Conservation (phyloP, 1,140 invertebrate species). For the Ectropis grisescens region DNA sequence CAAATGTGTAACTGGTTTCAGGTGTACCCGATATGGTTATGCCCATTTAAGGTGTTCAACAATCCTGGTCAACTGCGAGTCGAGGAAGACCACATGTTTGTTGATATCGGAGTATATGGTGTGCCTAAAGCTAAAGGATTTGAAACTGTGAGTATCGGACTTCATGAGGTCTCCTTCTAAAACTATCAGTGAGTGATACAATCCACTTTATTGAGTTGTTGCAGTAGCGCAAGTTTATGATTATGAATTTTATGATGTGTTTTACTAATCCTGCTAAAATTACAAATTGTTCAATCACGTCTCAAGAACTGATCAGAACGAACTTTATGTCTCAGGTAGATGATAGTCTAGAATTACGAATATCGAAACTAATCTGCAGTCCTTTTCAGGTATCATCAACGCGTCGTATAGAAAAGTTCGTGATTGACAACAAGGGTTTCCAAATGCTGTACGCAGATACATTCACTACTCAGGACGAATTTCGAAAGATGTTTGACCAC, state of each 20-base stretch:
- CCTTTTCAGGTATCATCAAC: slow-evolving; percentile 72
- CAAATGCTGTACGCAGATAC: slow-evolving; percentile 92
- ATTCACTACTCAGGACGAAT: slow-evolving; percentile 82
- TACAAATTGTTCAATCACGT: too few relatives aligned
- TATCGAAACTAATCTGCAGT: background rate
- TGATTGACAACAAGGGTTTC: slow-evolving; percentile 78
- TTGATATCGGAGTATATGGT: slow-evolving; percentile 87
- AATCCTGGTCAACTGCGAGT: slow-evolving; percentile 81
- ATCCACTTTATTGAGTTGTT: too few relatives aligned
- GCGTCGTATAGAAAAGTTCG: slow-evolving; percentile 79
- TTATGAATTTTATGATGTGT: background rate
- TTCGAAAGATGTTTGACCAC: slow-evolving; percentile 88
- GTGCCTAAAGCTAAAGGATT: slow-evolving; percentile 76
- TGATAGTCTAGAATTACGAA: too few relatives aligned
- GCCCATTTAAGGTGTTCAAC: slow-evolving; percentile 80
- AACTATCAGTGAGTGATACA: background rate
- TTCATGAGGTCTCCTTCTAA: too few relatives aligned
- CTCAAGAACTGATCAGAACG: too few relatives aligned
- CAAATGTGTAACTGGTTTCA: too few relatives aligned
- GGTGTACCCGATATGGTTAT: slow-evolving; percentile 90
- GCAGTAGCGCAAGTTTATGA: too few relatives aligned
- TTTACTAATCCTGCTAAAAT: too few relatives aligned
- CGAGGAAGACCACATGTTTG: slow-evolving; percentile 75
- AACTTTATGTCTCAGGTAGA: too few relatives aligned
- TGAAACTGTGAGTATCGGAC: slow-evolving; percentile 71